Conservation (phyloP, 2,888 invertebrate species). For the Miltochrista miniata region DNA sequence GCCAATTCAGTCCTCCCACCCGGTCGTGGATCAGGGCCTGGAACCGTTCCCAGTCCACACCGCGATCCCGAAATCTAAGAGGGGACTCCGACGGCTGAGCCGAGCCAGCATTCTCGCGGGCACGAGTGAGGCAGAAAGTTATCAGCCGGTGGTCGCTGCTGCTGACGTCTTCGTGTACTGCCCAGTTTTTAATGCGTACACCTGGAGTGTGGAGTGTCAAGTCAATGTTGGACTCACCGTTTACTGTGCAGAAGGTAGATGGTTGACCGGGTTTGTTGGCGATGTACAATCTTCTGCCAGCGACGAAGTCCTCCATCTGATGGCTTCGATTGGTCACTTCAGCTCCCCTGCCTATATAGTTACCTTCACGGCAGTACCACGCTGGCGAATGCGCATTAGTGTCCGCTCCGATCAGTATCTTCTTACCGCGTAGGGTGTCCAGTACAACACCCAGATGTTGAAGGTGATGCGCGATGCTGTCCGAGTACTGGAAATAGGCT, state of each 20-base stretch:
- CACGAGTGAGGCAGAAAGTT: not conserved
- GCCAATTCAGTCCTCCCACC: not conserved
- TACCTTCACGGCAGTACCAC: no score
- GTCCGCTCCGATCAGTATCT: no score
- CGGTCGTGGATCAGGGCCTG: not conserved
- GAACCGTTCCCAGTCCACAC: not conserved
- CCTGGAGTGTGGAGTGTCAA: slow-evolving; percentile 21
- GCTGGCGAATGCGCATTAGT: no score
- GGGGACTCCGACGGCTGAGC: not conserved
- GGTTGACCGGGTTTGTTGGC: no score
- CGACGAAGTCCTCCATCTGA: no score
- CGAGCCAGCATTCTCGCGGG: not conserved
- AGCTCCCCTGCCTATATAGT: no score
- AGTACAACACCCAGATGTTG: no score
- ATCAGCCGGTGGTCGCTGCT: slow-evolving; percentile 32
- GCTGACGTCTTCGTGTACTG: slow-evolving; percentile 17
- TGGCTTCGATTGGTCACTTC: no score
- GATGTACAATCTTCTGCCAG: no score
- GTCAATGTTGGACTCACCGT: slow-evolving; percentile 34
- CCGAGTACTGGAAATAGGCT: no score
- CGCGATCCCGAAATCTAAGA: not conserved
- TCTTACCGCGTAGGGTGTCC: no score
- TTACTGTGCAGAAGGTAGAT: slow-evolving; percentile 14
- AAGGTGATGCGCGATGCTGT: no score
- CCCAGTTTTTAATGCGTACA: slow-evolving; percentile 27